Conservation (phyloP, 1,140 invertebrate species). For the Branchinecta lynchi region DNA sequence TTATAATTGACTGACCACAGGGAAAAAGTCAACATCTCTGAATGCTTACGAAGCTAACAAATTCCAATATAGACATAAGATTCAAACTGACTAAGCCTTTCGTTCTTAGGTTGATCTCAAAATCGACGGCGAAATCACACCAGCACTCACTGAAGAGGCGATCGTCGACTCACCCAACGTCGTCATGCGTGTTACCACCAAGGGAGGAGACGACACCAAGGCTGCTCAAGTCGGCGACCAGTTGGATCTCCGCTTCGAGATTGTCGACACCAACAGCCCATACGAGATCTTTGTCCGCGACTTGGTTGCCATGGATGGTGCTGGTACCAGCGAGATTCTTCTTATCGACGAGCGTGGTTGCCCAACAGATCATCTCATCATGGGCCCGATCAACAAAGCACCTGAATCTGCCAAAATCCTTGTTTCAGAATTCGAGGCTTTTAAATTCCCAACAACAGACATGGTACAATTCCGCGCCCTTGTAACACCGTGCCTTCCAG, state of each 20-base stretch:
- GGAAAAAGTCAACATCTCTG: too few species aligned
- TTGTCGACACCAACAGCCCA: slow-evolving; percentile 73
- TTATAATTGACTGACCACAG: too few species aligned
- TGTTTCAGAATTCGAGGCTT: slow-evolving; percentile 82
- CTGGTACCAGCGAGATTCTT: slow-evolving; percentile 76
- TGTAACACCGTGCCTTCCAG: slow-evolving; percentile 81
- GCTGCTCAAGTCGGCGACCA: slow-evolving; percentile 60
- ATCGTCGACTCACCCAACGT: slow-evolving; percentile 82
- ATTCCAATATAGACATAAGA: too few species aligned
- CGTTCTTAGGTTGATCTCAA: slow-evolving; percentile 49
- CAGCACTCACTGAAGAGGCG: slow-evolving; percentile 32
- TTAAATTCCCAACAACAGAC: slow-evolving; percentile 88
- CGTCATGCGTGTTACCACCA: slow-evolving; percentile 66
- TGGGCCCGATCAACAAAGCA: slow-evolving; percentile 74
- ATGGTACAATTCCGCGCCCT: slow-evolving; percentile 84
- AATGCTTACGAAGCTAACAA: too few species aligned
- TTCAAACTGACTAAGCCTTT: slow-evolving; percentile 12
- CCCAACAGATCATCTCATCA: slow-evolving; percentile 79
- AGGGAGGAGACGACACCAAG: slow-evolving; percentile 29
- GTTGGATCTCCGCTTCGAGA: slow-evolving; percentile 74
- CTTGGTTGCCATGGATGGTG: slow-evolving; percentile 81
- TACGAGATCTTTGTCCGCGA: slow-evolving; percentile 90
- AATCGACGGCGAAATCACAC: slow-evolving; percentile 67
- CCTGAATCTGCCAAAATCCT: slow-evolving; percentile 56
- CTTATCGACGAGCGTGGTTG: slow-evolving; percentile 81